A percentile compares a stretch with the other conserved stretches of the same genome.
Conservation (phyloP, 2,797 vertebrate species). For the Pipistrellus nathusii region DNA sequence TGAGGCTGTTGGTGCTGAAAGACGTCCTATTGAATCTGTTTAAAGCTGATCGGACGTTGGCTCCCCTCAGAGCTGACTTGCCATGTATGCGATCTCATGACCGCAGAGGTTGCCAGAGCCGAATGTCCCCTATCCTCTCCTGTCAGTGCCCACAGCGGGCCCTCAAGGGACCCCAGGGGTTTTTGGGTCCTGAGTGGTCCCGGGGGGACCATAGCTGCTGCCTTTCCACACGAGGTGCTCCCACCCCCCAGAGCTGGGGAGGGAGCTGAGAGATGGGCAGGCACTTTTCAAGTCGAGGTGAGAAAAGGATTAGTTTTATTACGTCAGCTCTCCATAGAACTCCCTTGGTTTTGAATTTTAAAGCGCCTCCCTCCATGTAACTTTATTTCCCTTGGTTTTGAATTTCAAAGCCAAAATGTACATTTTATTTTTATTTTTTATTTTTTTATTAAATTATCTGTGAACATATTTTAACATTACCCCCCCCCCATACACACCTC, state of each 20-base stretch:
- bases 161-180: background rate
- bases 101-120: rapidly evolving
- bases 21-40: background rate
- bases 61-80: background rate
- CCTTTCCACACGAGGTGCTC: rapidly evolving
- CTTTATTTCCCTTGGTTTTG: background rate
- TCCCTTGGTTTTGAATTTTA: background rate
- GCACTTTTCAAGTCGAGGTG: background rate
- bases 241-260: background rate
- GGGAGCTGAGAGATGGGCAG: background rate
- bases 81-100: rapidly evolving
- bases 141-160: background rate
- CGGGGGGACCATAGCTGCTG: background rate
- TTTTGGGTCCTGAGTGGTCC: background rate
- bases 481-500: too few relatives aligned
- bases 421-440: background rate
- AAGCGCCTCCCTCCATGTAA: background rate
- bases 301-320: background rate
- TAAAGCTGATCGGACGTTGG: background rate
- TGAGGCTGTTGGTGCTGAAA: too few relatives aligned
- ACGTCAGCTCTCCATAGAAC: background rate
- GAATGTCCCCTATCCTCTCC: background rate
- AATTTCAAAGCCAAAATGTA: background rate
- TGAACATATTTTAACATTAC: too few relatives aligned
- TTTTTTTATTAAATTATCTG: too few relatives aligned